A percentile compares a stretch with the other conserved stretches of the same genome.
Conservation (phyloP, 2,888 invertebrate species). For the Tubulanus polymorphus region DNA sequence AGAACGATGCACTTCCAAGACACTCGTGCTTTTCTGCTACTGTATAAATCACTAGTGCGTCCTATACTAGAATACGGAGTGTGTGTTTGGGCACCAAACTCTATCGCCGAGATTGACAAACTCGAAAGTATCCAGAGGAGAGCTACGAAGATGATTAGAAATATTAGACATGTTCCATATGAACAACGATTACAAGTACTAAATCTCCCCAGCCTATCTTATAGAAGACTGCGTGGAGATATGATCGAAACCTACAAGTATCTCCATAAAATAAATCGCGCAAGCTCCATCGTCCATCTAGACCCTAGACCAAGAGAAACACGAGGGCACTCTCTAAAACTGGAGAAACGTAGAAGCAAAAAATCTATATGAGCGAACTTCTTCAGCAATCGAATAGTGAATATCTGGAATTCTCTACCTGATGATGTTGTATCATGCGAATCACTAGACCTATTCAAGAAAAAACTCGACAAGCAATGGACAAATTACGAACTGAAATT, state of each 20-base stretch:
- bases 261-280: not conserved
- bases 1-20: not conserved
- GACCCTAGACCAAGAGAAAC: too few relatives aligned
- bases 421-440: too few relatives aligned
- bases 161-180: conserved; percentile 5
- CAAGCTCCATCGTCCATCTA: too few relatives aligned
- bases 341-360: too few relatives aligned
- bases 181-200: conserved; percentile 6
- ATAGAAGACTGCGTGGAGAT: conserved; percentile 7
- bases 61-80: not conserved
- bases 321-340: too few relatives aligned
- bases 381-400: too few relatives aligned
- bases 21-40: not conserved
- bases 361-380: too few relatives aligned
- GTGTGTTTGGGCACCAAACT: not conserved
- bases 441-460: too few relatives aligned
- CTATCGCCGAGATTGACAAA: not conserved
- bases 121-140: conserved; percentile 12
- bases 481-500: too few relatives aligned
- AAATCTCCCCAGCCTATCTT: conserved; percentile 7
- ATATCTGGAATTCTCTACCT: too few relatives aligned
- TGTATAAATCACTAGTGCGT: not conserved
- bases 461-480: too few relatives aligned
- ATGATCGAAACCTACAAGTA: conserved; percentile 11
- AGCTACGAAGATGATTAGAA: conserved; percentile 7